These are phyloP conservation scores for Margarornis squamiger DNA, from an alignment of 2,797 vertebrate species.

Conservation along the genomic window DNA sequence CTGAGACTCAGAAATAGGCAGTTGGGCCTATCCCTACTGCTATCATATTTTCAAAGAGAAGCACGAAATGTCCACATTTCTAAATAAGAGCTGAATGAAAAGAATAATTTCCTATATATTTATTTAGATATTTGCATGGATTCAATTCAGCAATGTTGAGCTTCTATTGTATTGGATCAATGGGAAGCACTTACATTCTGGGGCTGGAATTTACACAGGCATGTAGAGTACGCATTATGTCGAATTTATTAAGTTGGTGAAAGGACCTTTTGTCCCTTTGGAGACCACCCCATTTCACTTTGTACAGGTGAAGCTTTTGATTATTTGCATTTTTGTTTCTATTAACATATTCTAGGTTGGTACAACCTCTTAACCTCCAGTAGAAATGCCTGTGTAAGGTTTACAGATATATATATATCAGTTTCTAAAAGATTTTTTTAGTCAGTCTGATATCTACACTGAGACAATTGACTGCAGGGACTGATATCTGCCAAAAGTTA, in stretches of 20 bases:
- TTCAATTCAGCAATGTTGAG: conserved; percentile 13
- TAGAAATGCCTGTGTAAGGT: not conserved
- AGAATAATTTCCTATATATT: conserved; percentile 12
- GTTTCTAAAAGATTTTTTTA: not conserved
- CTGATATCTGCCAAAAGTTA: not conserved
- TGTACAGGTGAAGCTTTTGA: not conserved
- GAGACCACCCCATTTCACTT: not conserved
- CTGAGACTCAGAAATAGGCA: not conserved
- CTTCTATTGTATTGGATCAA: conserved; percentile 15
- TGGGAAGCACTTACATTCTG: conserved; percentile 16
- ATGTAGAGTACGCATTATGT: not conserved
- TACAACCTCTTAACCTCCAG: not conserved
- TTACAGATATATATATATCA: not conserved
- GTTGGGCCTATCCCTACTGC: not conserved
- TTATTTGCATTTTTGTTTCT: not conserved
- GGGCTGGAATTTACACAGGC: conserved; percentile 7
- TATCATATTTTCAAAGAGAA: not conserved
- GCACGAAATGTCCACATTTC: not conserved
- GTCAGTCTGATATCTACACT: not conserved
- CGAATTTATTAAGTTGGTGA: not conserved
- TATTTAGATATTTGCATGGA: conserved; percentile 6
- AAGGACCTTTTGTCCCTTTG: not conserved
- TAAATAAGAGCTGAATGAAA: conserved; percentile 6
- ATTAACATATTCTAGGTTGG: not conserved
- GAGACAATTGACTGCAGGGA: not conserved